Conservation (phyloP, 2,888 invertebrate genomes). For the Protonemura montana region DNA sequence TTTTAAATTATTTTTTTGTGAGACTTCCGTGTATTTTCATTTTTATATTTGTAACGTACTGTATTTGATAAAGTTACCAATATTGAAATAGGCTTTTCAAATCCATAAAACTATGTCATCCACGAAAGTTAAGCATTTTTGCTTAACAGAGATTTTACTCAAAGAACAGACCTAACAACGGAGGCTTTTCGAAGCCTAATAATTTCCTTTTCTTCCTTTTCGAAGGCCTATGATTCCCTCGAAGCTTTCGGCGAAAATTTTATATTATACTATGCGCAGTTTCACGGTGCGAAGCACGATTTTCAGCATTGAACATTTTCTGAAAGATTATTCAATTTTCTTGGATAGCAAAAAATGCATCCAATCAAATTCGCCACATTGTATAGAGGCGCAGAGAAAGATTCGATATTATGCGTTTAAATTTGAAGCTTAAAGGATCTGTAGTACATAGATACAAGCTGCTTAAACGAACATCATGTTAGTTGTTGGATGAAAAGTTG, state of each 20-base stretch:
- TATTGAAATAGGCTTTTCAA: too few species aligned
- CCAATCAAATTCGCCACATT: neutral
- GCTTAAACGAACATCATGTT: neutral
- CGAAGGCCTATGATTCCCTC: too few species aligned
- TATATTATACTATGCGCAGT: neutral
- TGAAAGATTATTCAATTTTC: neutral
- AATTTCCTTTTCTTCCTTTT: too few species aligned
- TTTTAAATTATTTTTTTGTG: too few species aligned
- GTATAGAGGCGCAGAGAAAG: neutral
- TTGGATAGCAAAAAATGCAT: neutral
- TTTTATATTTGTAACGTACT: too few species aligned
- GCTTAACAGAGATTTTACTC: too few species aligned
- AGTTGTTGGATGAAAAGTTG: neutral
- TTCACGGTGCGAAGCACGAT: neutral
- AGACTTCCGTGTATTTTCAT: too few species aligned
- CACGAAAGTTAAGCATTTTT: too few species aligned
- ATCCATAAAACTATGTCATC: too few species aligned
- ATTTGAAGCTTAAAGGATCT: neutral
- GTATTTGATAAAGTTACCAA: too few species aligned
- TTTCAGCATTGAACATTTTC: neutral
- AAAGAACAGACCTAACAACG: too few species aligned
- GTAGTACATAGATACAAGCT: neutral
- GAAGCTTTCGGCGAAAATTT: neutral
- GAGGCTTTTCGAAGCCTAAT: too few species aligned
- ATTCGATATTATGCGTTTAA: neutral